Evolutionary conservation across 2,113 vertebrate species (phyloP).

Genomic region (Tragelaphus strepsiceros): DNA sequence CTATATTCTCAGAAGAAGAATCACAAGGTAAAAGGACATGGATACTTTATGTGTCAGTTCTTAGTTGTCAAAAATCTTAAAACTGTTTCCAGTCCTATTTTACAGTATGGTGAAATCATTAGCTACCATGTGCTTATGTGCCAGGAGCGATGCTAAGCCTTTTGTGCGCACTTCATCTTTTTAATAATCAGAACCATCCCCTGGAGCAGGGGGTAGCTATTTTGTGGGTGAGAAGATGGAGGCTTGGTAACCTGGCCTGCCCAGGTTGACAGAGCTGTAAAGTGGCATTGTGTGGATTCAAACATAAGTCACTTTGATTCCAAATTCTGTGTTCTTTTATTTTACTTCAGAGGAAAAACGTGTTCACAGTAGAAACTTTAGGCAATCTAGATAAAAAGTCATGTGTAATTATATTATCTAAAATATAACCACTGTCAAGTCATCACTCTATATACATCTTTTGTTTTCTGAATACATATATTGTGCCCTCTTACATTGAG

Average conservation of each 20-base stretch:
- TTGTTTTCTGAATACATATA: background rate
- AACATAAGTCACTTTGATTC: background rate
- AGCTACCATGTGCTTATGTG: background rate
- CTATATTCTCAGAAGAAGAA: background rate
- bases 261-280: background rate
- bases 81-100: background rate
- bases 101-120: background rate
- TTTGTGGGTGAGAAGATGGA: background rate
- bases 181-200: background rate
- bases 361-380: background rate
- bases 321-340: background rate
- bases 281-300: background rate
- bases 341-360: background rate
- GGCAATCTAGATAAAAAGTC: background rate
- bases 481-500: background rate
- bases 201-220: background rate
- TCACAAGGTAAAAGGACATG: background rate
- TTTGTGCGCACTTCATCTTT: background rate
- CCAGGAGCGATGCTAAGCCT: background rate
- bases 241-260: background rate
- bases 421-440: background rate
- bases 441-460: background rate
- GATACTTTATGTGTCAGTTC: background rate
- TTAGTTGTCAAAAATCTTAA: background rate
- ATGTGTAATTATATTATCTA: background rate